phyloP scores from a whole-genome alignment of 2,888 invertebrate species.

The Phoenoteleia sp. region DNA sequence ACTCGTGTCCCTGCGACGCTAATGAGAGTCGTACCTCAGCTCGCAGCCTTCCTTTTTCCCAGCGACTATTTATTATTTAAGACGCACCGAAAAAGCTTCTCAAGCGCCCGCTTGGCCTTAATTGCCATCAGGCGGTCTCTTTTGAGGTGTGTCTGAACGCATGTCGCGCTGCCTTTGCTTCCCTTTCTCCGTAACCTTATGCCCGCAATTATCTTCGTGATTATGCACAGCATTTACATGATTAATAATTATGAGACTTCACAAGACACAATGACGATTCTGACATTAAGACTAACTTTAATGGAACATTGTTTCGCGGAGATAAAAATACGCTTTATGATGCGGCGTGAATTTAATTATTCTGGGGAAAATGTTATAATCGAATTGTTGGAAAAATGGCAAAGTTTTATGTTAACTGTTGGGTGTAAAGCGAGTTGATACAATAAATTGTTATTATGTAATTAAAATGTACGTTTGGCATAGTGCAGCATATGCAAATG shows the following conservation, averaged over 20 bases:
- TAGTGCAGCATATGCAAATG: too few relatives aligned
- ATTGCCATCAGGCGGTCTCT: conserved; percentile 79
- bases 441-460: not conserved
- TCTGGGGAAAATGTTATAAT: too few relatives aligned
- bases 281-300: conserved; percentile 29
- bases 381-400: too few relatives aligned
- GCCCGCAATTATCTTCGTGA: conserved; percentile 67
- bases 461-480: not conserved
- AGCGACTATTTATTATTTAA: conserved; percentile 82
- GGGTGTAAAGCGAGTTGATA: too few relatives aligned
- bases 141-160: conserved; percentile 70
- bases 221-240: conserved; percentile 67
- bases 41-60: conserved; percentile 67
- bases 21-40: conserved; percentile 77
- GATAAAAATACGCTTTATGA: conserved; percentile 22
- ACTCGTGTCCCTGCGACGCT: conserved; percentile 72
- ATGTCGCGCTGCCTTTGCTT: conserved; percentile 41
- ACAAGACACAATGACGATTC: conserved; percentile 45
- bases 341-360: too few relatives aligned
- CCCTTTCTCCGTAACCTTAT: conserved; percentile 37
- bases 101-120: conserved; percentile 80
- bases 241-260: conserved; percentile 67
- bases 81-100: conserved; percentile 77
- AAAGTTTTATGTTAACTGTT: too few relatives aligned
- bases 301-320: conserved; percentile 11